Conservation (phyloP, 2,113 vertebrate species). For the Chiloscyllium plagiosum region DNA sequence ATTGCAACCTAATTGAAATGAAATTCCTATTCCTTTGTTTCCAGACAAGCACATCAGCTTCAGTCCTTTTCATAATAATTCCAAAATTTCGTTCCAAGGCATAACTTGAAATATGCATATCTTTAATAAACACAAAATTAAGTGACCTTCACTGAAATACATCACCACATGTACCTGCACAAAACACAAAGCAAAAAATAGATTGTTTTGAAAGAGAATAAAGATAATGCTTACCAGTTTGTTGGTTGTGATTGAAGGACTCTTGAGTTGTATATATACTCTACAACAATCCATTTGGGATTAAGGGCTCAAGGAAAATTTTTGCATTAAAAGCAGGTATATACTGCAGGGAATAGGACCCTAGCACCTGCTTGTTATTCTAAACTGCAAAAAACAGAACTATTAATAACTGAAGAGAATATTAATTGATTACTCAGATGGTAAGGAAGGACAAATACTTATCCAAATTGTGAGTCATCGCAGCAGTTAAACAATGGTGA, state of each 20-base stretch:
- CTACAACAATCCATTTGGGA: background rate
- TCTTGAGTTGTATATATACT: slow-evolving; percentile 7
- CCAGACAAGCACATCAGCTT: background rate
- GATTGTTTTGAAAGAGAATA: background rate
- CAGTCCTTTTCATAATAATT: background rate
- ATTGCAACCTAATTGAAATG: background rate
- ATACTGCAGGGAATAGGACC: background rate
- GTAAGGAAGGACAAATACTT: background rate
- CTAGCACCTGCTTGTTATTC: background rate
- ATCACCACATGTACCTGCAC: too few species aligned
- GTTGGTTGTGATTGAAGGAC: background rate
- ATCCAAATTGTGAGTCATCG: background rate
- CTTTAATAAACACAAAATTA: background rate
- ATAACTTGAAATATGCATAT: background rate
- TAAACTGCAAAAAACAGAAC: background rate
- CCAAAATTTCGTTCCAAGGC: background rate
- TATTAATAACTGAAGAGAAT: background rate
- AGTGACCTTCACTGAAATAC: background rate
- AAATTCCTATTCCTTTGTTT: background rate
- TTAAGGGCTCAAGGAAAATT: background rate
- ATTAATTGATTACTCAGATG: background rate
- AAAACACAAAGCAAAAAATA: background rate
- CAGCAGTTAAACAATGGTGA: background rate
- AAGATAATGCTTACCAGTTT: slow-evolving; percentile 23
- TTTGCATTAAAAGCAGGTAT: background rate